Base-by-base conservation (phyloP, 1,140 invertebrate species). In the Odontomachus brunneus region DNA sequence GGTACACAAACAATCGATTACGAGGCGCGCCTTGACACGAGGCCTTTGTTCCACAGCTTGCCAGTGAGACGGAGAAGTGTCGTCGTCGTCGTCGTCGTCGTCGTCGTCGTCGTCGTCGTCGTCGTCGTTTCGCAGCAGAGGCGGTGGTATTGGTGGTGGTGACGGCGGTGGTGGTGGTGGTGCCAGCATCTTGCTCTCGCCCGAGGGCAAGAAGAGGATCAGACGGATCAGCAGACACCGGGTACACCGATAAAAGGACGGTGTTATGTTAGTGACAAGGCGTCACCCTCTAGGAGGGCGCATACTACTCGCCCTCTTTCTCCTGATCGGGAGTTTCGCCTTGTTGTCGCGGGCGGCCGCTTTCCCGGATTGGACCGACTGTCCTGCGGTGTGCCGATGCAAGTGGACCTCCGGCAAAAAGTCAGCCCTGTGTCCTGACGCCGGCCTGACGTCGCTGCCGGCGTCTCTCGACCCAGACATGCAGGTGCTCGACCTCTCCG, bases 331-430 rank as follows among this genome's bases (percentile, higher is more conserved):
- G 19, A 91, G 90, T 53, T 91, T 90, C 60, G 89, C 90, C 14
- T 82, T 92, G 24, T 83, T 92, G 22, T 91, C 94, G 11, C 89
- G 90, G 15, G 94, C 95, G 75, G 92, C 93, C 17, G 95, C 95
- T 65, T 95, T 94, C 76, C 95, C 96, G 71, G 97, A 98, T 91
- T 98, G 97, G 97, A 97, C 97, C 15, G 96, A 97, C 89, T 98
- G 97, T 91, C 97, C 97, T 57, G 92, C 95, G 15, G 96, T 97
- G 73, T 98, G 97, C 92, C 95, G 96, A 83, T 98, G 97, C 95
- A 98, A 97, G 94, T 98, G 98, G 97, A 97, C 97, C 17, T 97
- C 96, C 17, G 97, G 97, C 33, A 98, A 98, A 93, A 97, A 97
- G 90, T 97, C 97, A 2, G 97, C 97, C 38, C 94, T 97, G 33